phyloP scores from a whole-genome alignment of 2,888 invertebrate species.

The Polydrusus tereticollis region DNA sequence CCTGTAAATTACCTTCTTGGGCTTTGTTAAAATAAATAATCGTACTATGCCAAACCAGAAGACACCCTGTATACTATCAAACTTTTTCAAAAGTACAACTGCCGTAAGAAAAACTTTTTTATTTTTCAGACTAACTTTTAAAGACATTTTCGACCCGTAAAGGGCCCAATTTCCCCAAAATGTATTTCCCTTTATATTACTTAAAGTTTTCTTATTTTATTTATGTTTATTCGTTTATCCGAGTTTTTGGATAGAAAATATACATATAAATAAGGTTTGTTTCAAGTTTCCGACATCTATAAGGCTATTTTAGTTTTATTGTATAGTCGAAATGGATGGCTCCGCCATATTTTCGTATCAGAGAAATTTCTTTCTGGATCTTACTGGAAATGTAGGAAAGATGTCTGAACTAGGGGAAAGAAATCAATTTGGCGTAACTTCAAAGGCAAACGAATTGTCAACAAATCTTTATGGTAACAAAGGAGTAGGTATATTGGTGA shows the following conservation, averaged over 20 bases:
- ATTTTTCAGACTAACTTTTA: constrained; percentile 7
- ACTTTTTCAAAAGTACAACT: background rate
- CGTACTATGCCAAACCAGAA: too few relatives aligned
- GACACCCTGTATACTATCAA: too few relatives aligned
- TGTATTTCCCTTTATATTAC: constrained; percentile 16
- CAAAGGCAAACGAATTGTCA: too few relatives aligned
- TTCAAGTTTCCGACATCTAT: constrained; percentile 26
- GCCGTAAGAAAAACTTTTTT: constrained; percentile 9
- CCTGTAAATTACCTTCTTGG: too few relatives aligned
- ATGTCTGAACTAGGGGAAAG: too few relatives aligned
- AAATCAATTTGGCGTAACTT: too few relatives aligned
- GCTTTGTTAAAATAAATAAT: too few relatives aligned
- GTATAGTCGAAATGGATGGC: constrained; percentile 25
- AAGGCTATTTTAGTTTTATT: constrained; percentile 24
- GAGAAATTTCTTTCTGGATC: background rate
- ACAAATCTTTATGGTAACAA: too few relatives aligned
- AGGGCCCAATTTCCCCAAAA: constrained; percentile 14
- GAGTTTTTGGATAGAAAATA: constrained; percentile 20
- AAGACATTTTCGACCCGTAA: background rate
- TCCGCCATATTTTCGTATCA: background rate
- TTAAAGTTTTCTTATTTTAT: constrained; percentile 29
- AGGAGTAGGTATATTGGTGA: too few relatives aligned
- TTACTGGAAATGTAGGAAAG: background rate
- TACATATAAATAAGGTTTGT: constrained; percentile 38
- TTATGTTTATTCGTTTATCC: constrained; percentile 15